Evolutionary conservation across 2,113 vertebrate species (phyloP).

Genomic region (Oncorhynchus nerka): DNA sequence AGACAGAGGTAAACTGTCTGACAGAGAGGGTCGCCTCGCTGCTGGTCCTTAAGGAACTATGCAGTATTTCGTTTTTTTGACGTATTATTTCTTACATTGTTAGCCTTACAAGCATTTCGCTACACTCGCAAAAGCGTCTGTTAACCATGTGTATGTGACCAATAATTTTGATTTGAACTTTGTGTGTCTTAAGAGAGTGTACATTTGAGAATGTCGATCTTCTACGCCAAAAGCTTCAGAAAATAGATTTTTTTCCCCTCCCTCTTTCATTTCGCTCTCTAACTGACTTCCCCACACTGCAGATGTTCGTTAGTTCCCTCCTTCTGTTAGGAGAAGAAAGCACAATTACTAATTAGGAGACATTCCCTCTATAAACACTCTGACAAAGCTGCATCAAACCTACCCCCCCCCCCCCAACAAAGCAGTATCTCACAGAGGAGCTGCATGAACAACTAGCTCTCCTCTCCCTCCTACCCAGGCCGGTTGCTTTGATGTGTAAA

Average conservation of each 20-base stretch:
- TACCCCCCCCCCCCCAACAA: constrained; percentile 3
- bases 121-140: too few relatives aligned
- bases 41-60: too few relatives aligned
- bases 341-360: neutral
- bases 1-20: neutral
- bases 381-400: constrained; percentile 12
- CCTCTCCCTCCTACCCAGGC: neutral
- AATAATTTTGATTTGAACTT: neutral
- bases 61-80: too few relatives aligned
- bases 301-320: neutral
- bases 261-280: neutral
- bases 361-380: constrained; percentile 9
- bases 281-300: neutral
- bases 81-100: too few relatives aligned
- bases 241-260: neutral
- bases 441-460: constrained; percentile 23
- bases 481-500: constrained; percentile 42
- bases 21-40: too few relatives aligned
- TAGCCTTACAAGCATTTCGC: too few relatives aligned
- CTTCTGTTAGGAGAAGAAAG: neutral
- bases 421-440: constrained; percentile 8
- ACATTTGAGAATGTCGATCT: neutral
- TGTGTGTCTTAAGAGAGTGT: neutral
- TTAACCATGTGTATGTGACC: too few relatives aligned
- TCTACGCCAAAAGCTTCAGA: neutral